phyloP scores from a whole-genome alignment of 2,888 invertebrate species.

The Nudaria mundana region DNA sequence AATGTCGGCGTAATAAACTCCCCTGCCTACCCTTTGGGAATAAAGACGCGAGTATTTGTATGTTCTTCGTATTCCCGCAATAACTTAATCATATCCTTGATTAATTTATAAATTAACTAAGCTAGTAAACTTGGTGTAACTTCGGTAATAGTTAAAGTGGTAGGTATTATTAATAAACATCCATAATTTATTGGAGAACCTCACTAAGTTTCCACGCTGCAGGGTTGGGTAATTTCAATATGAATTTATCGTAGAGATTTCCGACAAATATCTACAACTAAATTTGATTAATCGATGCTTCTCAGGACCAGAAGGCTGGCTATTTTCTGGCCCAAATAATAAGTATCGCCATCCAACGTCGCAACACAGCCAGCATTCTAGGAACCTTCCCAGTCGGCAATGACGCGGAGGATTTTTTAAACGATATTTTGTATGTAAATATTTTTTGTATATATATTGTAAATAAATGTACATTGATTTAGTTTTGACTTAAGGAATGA shows the following conservation, averaged over 20 bases:
- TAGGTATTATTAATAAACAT: slow-evolving; percentile 6
- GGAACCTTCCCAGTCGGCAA: too few relatives aligned
- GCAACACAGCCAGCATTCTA: too few relatives aligned
- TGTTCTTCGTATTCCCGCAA: neutral
- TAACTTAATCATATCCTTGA: neutral
- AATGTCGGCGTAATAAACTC: too few relatives aligned
- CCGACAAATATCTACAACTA: neutral
- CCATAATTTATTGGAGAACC: neutral
- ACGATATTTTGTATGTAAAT: too few relatives aligned
- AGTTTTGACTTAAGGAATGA: too few relatives aligned
- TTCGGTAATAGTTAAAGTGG: slow-evolving; percentile 4
- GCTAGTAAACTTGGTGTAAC: neutral
- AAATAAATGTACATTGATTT: neutral
- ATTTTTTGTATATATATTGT: neutral
- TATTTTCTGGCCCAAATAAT: too few relatives aligned
- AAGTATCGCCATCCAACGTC: too few relatives aligned
- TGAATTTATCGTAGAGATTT: neutral
- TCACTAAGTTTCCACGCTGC: neutral
- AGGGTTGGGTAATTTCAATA: neutral
- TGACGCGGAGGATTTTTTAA: too few relatives aligned
- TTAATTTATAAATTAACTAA: neutral
- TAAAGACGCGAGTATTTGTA: neutral
- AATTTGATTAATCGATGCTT: too few relatives aligned
- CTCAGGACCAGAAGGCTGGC: too few relatives aligned
- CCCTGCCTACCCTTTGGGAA: neutral